Percentiles rank a stretch among this genome's conserved stretches.
Evolutionary conservation across 2,113 vertebrate genomes (phyloP).

Genomic region (Corythoichthys haematopterus): DNA sequence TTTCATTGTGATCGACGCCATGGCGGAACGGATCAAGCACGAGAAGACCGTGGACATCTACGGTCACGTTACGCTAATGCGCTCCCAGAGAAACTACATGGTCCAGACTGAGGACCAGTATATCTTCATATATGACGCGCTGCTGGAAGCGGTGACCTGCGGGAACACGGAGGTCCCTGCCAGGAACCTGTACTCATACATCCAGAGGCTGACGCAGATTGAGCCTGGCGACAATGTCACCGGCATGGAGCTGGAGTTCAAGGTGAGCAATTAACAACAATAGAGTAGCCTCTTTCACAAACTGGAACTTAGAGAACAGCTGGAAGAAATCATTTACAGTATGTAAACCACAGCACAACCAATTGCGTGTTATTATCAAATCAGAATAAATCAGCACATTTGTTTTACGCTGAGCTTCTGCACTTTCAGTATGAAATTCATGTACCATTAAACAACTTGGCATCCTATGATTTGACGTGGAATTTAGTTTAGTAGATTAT

Average conservation of each 20-base stretch:
- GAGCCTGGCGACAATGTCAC: constrained; percentile 94
- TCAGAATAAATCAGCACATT: not conserved
- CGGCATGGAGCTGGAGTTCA: constrained; percentile 96
- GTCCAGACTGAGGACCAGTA: constrained; percentile 99
- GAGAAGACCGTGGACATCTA: constrained; percentile 98
- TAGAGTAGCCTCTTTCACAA: not conserved
- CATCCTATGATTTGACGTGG: not conserved
- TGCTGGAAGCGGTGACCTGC: constrained; percentile 94
- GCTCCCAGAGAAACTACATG: constrained; percentile 99
- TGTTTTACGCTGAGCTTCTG: not conserved
- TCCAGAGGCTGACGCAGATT: constrained; percentile 95
- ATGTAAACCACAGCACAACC: not conserved
- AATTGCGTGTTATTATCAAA: not conserved
- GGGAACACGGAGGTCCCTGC: constrained; percentile 98
- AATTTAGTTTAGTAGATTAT: not conserved
- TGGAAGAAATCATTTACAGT: not conserved
- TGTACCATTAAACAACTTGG: not conserved
- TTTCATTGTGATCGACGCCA: constrained; percentile 98
- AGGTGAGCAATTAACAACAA: constrained; percentile 72
- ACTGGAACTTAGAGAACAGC: not conserved
- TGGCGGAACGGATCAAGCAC: constrained; percentile 96
- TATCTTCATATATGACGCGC: constrained; percentile 94
- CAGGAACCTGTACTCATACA: constrained; percentile 94
- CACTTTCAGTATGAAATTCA: not conserved
- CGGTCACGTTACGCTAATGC: constrained; percentile 97